These are phyloP conservation scores for Coptodon bakossiorum DNA, from an alignment of 2,113 vertebrate genomes.

Conservation along the genomic window DNA sequence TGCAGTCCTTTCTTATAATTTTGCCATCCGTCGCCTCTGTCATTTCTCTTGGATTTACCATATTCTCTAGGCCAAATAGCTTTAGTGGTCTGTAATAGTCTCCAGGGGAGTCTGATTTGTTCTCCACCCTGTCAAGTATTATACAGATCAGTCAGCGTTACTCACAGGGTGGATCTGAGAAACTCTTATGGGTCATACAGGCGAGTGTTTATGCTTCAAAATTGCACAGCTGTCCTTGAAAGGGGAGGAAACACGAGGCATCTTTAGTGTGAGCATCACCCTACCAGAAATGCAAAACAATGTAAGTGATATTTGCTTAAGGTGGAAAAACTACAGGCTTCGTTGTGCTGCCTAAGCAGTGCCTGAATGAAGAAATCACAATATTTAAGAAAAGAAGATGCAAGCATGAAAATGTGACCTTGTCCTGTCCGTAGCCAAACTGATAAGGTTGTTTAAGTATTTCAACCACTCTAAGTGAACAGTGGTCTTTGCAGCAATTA, in stretches of 20 bases:
- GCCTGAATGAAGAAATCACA: neutral
- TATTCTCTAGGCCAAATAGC: conserved; percentile 23
- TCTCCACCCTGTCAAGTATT: conserved; percentile 36
- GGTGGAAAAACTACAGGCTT: neutral
- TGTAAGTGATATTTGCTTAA: neutral
- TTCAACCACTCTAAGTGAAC: neutral
- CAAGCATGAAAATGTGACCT: neutral
- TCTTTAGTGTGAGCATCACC: neutral
- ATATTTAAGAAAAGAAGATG: neutral
- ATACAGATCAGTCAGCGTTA: conserved; percentile 30
- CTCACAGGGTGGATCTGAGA: conserved; percentile 23
- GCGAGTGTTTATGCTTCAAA: neutral
- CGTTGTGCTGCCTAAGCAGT: neutral
- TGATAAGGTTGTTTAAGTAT: neutral
- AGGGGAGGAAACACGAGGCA: neutral
- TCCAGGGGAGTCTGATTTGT: conserved; percentile 27
- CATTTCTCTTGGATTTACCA: conserved; percentile 16
- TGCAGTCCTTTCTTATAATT: conserved; percentile 12
- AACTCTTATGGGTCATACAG: neutral
- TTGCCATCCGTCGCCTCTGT: neutral
- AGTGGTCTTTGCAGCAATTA: neutral
- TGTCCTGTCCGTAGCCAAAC: neutral
- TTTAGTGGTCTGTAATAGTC: conserved; percentile 48
- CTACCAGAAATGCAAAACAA: neutral
- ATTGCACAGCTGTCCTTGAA: neutral